These are phyloP conservation scores for Megaceryle torquata DNA, from an alignment of 2,113 vertebrate genomes.

Conservation along the genomic window DNA sequence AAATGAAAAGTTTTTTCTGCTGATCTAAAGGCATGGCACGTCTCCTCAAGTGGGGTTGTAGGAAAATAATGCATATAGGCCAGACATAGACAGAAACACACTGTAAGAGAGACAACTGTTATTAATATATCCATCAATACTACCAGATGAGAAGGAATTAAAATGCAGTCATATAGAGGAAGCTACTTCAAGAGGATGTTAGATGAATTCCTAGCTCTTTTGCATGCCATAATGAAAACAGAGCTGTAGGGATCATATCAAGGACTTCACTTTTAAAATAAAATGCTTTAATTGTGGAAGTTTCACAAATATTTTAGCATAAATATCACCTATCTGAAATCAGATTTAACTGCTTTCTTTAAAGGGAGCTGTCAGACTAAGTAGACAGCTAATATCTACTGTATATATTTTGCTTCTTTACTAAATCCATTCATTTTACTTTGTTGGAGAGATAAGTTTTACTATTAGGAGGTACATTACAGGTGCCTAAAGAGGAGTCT, in stretches of 20 bases:
- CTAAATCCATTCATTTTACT: not conserved
- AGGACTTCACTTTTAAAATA: not conserved
- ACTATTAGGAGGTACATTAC: not conserved
- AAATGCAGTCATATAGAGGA: not conserved
- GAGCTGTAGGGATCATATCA: not conserved
- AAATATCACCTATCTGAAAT: not conserved
- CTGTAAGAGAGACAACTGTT: rapidly evolving
- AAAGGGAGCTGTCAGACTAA: not conserved
- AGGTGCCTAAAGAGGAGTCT: not conserved
- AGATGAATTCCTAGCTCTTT: not conserved
- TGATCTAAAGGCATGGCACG: not conserved
- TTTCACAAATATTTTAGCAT: not conserved
- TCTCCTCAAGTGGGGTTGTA: not conserved
- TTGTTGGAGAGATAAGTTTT: not conserved
- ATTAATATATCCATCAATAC: not conserved
- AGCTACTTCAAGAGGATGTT: not conserved
- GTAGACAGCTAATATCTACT: not conserved
- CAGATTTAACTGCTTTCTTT: not conserved
- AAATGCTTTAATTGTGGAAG: not conserved
- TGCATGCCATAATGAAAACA: not conserved
- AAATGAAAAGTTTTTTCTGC: not conserved
- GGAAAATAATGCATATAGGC: not conserved
- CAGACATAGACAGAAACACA: not conserved
- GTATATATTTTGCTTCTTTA: not conserved
- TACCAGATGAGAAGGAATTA: not conserved